Evolutionary conservation across 1,140 invertebrate genomes (phyloP), one percentile per base, ranked within the genome.

Genomic region (Brachionus asplanchnoidis): DNA sequence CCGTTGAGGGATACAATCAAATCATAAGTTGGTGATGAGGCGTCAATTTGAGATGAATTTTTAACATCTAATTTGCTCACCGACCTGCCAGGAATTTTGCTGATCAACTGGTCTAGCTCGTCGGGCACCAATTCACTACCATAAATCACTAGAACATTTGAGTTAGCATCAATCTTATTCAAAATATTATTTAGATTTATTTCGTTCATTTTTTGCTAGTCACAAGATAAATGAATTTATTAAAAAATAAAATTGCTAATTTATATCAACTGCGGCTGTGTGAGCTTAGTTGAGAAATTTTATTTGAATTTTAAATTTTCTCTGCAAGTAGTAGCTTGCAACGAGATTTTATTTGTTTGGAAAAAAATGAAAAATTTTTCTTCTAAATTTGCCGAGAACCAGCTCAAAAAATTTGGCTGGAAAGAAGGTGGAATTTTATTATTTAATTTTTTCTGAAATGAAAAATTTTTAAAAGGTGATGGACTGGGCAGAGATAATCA

Each of bases 141-240:
- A 28, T 32, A 50, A 20, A 79, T 17, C 23, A 56, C 7, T 50
- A 79, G 44, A 60, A 80, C 77, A 36, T 32, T 7, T 4, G 46
- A 23, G n/a, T 40, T 40, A 23, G 44, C 12, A 8, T 80, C 26
- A 11, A 80, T 40, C 20, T 80, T 80, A 26, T 80, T 80, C 44
- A 80, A 65, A 80, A 80, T 65, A 20, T 80, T 80, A 23, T 80
- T 80, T 6, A 80, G 17, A 56, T 6, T 28, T 60, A 26, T 80
- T 56, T 80, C 77, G 77, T 80, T 65, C 77, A 80, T 80, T 73
- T 73, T 60, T 46, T 46, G 40, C n/a, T 42, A 73, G 68, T 73
- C 68, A 73, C 68, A 42, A 73, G 68, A 73, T 73, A 68, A 68
- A 68, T 73, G 68, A 40, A 42, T 40, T 20, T 40, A 6, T 68